phyloP scores from a whole-genome alignment of 2,888 invertebrate species.

The Nemurella pictetii region DNA sequence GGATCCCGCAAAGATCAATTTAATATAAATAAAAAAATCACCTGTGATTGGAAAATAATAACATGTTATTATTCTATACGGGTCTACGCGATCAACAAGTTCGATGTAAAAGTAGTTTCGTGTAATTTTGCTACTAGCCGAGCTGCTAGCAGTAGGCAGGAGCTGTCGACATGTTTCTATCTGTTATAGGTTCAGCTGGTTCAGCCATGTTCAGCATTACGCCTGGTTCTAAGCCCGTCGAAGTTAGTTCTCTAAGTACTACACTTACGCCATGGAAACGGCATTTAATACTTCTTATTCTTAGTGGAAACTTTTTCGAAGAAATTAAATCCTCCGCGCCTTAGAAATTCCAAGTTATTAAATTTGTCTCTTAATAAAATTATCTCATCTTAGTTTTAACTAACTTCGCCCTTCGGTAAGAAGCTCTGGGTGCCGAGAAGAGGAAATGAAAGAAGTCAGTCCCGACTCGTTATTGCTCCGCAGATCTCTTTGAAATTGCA shows the following conservation, averaged over 20 bases:
- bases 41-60: slow-evolving; percentile 29
- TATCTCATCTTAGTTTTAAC: slow-evolving; percentile 13
- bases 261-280: not conserved
- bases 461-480: not conserved
- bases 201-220: not conserved
- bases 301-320: slow-evolving; percentile 1
- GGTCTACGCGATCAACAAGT: slow-evolving; percentile 11
- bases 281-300: slow-evolving; percentile 8
- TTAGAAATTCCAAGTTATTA: slow-evolving; percentile 22
- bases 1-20: slow-evolving; percentile 7
- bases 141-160: not conserved
- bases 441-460: slow-evolving; percentile 8
- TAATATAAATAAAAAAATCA: slow-evolving; percentile 14
- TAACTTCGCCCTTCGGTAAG: not conserved
- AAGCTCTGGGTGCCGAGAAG: not conserved
- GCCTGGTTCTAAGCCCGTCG: not conserved
- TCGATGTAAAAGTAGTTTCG: not conserved
- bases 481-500: not conserved
- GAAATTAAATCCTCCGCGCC: slow-evolving; percentile 18
- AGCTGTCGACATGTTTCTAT: not conserved
- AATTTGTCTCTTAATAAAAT: slow-evolving; percentile 23
- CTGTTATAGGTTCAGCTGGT: not conserved
- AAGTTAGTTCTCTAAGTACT: not conserved
- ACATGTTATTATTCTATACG: slow-evolving; percentile 1
- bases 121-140: not conserved